Evolutionary conservation across 2,113 vertebrate genomes (phyloP).

Genomic region (Leiothrix lutea): DNA sequence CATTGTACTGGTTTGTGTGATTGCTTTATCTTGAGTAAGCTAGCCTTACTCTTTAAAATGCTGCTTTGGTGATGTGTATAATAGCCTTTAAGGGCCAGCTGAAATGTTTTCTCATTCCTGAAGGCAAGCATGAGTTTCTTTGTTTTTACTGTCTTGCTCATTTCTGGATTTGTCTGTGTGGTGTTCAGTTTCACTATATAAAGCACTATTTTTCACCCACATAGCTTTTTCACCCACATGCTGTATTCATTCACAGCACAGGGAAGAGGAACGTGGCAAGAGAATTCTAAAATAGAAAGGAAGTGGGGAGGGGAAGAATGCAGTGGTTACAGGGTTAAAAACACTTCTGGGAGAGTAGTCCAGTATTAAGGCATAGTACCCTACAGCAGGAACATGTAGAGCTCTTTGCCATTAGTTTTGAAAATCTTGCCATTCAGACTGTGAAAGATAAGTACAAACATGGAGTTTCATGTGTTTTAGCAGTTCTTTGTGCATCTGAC

Average conservation of each 20-base stretch:
- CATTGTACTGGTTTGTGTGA: neutral
- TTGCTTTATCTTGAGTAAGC: neutral
- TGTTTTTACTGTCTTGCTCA: neutral
- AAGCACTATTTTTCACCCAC: constrained; percentile 29
- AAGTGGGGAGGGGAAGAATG: neutral
- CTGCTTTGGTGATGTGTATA: neutral
- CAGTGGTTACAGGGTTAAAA: neutral
- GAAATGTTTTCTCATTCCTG: neutral
- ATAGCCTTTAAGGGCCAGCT: neutral
- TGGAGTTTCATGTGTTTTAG: neutral
- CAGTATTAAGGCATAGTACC: neutral
- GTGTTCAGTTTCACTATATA: constrained; percentile 13
- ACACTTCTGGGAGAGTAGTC: neutral
- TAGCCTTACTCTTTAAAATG: neutral
- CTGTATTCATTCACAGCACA: neutral
- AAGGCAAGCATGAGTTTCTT: neutral
- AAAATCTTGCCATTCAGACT: neutral
- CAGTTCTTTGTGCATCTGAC: neutral
- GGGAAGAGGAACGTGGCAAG: neutral
- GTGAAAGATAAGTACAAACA: neutral
- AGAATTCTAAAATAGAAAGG: constrained; percentile 15
- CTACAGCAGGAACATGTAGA: neutral
- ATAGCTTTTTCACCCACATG: constrained; percentile 1
- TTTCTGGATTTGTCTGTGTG: neutral
- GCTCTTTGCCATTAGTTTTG: neutral